Evolutionary conservation across 1,140 invertebrate species (phyloP), one percentile per base, ranked within the genome.

Genomic region (Phocides pigmalion): DNA sequence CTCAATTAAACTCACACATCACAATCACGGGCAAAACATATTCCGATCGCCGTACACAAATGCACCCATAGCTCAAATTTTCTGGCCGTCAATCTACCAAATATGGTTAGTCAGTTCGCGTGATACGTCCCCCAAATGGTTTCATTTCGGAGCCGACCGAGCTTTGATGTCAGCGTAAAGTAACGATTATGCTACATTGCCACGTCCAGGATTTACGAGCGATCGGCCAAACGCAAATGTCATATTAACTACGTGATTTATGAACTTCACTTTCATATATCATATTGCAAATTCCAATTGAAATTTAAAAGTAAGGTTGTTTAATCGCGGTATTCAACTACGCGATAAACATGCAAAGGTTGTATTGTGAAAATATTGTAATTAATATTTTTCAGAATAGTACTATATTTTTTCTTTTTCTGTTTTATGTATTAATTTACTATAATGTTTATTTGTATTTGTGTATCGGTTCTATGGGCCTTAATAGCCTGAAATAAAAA

Each of bases 191-290:
- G 54, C 54, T 28, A 58, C 54, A 46, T 58, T 58, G 41, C 54
- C 54, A 46, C 54, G 54, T 58, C 46, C 54, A 58, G 41, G 54
- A 58, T 58, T 58, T 58, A 58, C 54, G 54, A 58, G 54, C 54
- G 54, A 58, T 58, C 54, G 54, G 15, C 54, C 54, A 44, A 58
- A 58, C 54, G 54, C 54, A 58, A 58, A 59, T 46, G 54, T 59
- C 54, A 59, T 59, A 59, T 59, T 59, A 58, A 59, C 41, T 59
- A 46, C n/a, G 42, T 59, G 56, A 59, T 59, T 59, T 59, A 59
- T 59, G 56, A 37, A 47, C 16, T 25, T 47, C 4, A 32, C 56
- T 59, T 37, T 59, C 16, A 35, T 47, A 47, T 47, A 47, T 47
- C 56, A 46, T 22, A 37, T 59, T 37, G 20, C 12, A 46, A 11